Percentiles rank a stretch among this genome's conserved stretches.
These are phyloP conservation scores for Sinhomidia bicolor DNA, from an alignment of 2,888 invertebrate genomes.

Conservation along the genomic window DNA sequence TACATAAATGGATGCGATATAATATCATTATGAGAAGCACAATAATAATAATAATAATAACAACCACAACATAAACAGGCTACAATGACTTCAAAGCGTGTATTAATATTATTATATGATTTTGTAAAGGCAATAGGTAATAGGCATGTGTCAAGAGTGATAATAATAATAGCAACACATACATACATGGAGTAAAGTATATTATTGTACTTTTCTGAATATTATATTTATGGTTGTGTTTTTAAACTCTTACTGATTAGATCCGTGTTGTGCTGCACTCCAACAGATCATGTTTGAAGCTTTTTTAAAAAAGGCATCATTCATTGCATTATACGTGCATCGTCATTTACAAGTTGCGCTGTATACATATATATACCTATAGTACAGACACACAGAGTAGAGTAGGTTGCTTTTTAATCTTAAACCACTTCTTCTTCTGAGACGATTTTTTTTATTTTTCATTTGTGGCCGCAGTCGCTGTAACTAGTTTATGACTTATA, in stretches of 20 bases:
- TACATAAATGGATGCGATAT: slow-evolving; percentile 45
- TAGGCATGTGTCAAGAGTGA: background rate
- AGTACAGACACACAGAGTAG: too few species aligned
- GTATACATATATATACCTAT: background rate
- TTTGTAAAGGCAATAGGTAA: too few species aligned
- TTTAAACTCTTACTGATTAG: slow-evolving; percentile 48
- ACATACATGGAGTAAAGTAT: background rate
- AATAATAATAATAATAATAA: background rate
- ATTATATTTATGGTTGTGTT: slow-evolving; percentile 24
- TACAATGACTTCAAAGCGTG: too few species aligned
- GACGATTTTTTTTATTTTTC: background rate
- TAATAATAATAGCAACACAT: slow-evolving; percentile 3
- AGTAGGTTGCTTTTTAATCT: background rate
- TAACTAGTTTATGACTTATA: slow-evolving; percentile 58
- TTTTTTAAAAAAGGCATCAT: too few species aligned
- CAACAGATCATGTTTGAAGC: background rate
- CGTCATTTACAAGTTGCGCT: too few species aligned
- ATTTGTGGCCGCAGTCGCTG: slow-evolving; percentile 2
- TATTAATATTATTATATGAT: too few species aligned
- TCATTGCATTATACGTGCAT: too few species aligned
- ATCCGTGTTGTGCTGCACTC: slow-evolving; percentile 30
- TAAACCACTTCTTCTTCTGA: slow-evolving; percentile 17
- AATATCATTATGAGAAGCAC: slow-evolving; percentile 31
- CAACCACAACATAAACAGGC: too few species aligned
- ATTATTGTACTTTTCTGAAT: background rate